Evolutionary conservation across 2,797 vertebrate species (phyloP).

Genomic region (Anas bahamensis): DNA sequence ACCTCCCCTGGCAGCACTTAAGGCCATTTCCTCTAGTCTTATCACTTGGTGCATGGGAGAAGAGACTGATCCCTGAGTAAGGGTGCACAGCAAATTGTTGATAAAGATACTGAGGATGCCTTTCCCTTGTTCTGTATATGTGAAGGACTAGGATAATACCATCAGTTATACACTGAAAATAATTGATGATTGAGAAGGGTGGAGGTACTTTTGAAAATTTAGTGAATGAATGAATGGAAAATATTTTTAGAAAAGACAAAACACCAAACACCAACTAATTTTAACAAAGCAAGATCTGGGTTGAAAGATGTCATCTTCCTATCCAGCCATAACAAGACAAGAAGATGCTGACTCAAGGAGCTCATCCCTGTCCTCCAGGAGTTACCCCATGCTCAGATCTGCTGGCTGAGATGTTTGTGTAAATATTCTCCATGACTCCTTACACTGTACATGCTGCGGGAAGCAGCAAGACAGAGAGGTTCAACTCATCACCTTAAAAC

Average conservation of each 20-base stretch:
- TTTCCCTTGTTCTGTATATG: background rate
- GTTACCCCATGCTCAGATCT: background rate
- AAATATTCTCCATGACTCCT: background rate
- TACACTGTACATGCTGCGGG: accelerated
- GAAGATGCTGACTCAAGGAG: background rate
- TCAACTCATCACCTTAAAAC: background rate
- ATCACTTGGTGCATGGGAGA: too few relatives aligned
- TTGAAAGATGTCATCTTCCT: background rate
- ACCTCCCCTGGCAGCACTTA: too few relatives aligned
- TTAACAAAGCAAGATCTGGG: background rate
- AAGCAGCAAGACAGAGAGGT: accelerated
- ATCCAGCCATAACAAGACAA: background rate
- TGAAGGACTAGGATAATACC: background rate
- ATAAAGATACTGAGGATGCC: too few relatives aligned
- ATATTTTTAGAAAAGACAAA: background rate
- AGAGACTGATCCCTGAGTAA: too few relatives aligned
- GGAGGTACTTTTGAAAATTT: background rate
- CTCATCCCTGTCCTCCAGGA: background rate
- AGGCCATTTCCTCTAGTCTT: too few relatives aligned
- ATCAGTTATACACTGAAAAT: background rate
- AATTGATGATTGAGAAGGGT: background rate
- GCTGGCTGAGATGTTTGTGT: background rate
- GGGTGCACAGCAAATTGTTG: too few relatives aligned
- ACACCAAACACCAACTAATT: background rate
- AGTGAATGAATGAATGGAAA: background rate